A percentile compares a stretch with the other conserved stretches of the same genome.
Evolutionary conservation across 2,888 invertebrate genomes (phyloP).

Genomic region (Argyra leucocephala): DNA sequence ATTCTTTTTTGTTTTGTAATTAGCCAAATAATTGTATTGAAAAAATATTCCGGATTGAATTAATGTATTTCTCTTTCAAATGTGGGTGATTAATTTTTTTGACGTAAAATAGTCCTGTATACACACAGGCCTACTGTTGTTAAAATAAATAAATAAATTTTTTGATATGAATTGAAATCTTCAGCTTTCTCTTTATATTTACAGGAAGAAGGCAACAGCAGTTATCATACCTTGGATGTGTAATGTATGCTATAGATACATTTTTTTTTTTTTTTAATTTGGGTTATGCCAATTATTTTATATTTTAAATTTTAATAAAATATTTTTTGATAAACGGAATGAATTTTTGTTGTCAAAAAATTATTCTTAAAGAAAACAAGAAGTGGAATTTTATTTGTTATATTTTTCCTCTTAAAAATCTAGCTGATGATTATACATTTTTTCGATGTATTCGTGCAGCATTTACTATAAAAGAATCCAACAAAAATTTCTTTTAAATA

Average conservation of each 20-base stretch:
- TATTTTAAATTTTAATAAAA: neutral
- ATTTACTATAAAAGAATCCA: conserved; percentile 6
- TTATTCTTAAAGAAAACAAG: neutral
- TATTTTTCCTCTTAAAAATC: neutral
- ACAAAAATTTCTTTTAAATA: neutral
- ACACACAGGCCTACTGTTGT: too few species aligned
- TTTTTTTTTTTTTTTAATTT: neutral
- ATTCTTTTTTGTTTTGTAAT: neutral
- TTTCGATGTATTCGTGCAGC: conserved; percentile 6
- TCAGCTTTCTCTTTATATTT: neutral
- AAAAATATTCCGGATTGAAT: neutral
- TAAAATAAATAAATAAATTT: too few species aligned
- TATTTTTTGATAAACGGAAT: neutral
- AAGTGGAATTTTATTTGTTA: conserved; percentile 1
- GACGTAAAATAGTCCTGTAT: too few species aligned
- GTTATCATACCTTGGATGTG: neutral
- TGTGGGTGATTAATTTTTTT: neutral
- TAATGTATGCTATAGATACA: conserved; percentile 3
- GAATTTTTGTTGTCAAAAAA: neutral
- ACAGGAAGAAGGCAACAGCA: neutral
- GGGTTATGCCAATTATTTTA: neutral
- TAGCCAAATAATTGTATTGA: neutral
- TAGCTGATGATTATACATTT: conserved; percentile 4
- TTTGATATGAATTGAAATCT: neutral
- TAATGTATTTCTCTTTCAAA: neutral